phyloP scores from a whole-genome alignment of 1,140 invertebrate genomes.

The Apocrypta bakeri region DNA sequence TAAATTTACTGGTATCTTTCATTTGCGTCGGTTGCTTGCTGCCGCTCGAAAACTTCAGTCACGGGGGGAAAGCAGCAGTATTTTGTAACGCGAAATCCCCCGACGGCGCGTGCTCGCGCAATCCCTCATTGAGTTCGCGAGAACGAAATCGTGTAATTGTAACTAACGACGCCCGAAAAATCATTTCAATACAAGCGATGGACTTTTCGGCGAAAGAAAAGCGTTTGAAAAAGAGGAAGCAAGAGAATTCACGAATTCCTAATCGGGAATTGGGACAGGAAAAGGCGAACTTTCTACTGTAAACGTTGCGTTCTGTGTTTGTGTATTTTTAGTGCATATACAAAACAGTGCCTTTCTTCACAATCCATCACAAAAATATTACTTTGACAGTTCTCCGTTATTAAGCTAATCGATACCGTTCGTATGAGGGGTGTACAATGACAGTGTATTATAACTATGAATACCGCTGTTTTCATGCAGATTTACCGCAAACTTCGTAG shows the following conservation, averaged over 20 bases:
- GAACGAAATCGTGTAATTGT: conserved; percentile 27
- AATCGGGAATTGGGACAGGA: not conserved
- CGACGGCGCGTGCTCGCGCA: not conserved
- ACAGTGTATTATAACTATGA: not conserved
- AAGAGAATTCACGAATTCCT: no score
- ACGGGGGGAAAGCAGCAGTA: conserved; percentile 19
- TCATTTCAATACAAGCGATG: not conserved
- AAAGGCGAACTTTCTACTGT: not conserved
- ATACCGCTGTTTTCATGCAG: not conserved
- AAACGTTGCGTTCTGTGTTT: not conserved
- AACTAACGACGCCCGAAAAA: not conserved
- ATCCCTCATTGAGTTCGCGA: conserved; percentile 12
- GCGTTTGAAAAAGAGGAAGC: not conserved
- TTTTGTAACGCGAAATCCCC: conserved; percentile 2
- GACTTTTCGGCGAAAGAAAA: not conserved
- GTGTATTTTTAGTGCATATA: not conserved
- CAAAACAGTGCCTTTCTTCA: not conserved
- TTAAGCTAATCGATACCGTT: no score
- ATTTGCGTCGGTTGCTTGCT: not conserved
- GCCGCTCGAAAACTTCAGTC: not conserved
- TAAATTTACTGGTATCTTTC: conserved; percentile 14
- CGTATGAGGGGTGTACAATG: not conserved
- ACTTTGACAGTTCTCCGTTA: not conserved
- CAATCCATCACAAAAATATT: not conserved
- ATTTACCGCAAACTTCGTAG: not conserved